Base-by-base conservation (phyloP, 2,113 vertebrate genomes). In the Lycocorax pyrrhopterus region DNA sequence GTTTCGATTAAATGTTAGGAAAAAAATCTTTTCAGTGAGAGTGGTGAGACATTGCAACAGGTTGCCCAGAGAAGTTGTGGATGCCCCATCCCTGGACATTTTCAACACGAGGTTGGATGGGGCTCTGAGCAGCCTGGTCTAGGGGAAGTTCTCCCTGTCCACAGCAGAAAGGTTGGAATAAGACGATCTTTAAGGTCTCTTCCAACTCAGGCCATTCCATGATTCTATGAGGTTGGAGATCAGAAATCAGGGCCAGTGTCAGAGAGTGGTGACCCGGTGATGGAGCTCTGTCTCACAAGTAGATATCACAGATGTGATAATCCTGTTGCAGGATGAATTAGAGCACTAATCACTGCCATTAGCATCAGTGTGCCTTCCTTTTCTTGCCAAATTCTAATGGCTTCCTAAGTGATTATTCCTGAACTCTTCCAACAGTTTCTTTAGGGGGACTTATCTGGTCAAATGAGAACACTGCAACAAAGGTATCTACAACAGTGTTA, bases 301-400 rank as follows among this genome's bases (percentile, higher is more conserved):
- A 89, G 68, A 11, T 77, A 62, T 39, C 1, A 0, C 13, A 93
- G 56, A 75, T 7, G 3, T 46, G 52, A 72, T 82, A 87, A 89
- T 56, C 52, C 49, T 35, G 5, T 44, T 72, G 46, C 46, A 25
- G 2, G 5, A 13, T 80, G 63, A 85, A 80, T 88, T 93, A 92
- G 46, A 92, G 46, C 26, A 51, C 39, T 94, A 92, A 90, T 83
- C 58, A 58, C 29, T 30, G 8, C 73, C 71, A 87, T 87, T 79
- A 91, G 9, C 43, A 83, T 30, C 71, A 58, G 13, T 35, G 41
- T 74, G 79, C 21, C 41, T 90, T 88, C n/a, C 37, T 90, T 86
- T 90, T 59, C 88, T 80, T 93, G 85, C 75, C 95, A 96, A 88
- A 66, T 80, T 74, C 64, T 92, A 93, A 96, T 91, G 92, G 74